Conservation (phyloP, 2,888 invertebrate genomes). For the Philopedon plagiatum region DNA sequence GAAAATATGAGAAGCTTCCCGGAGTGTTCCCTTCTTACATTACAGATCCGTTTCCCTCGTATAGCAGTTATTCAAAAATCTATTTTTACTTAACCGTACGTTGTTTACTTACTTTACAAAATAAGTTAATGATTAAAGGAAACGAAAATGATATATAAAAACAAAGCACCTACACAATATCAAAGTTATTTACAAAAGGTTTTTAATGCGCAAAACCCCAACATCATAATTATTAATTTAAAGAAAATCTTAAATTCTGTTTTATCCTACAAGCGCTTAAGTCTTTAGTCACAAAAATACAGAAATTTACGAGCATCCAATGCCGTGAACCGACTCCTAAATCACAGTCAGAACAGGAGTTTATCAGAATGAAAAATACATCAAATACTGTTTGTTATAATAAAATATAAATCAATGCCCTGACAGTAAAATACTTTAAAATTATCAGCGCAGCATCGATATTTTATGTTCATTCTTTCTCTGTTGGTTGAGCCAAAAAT, state of each 20-base stretch:
- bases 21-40: no score
- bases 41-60: no score
- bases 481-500: no score
- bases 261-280: conserved; percentile 6
- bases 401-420: conserved; percentile 39
- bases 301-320: conserved; percentile 27
- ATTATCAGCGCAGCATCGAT: not conserved
- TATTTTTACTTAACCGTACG: no score
- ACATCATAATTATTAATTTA: not conserved
- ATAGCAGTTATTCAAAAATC: no score
- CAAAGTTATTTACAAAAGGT: not conserved
- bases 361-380: conserved; percentile 39
- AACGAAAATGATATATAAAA: not conserved
- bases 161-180: not conserved
- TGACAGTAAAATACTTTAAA: conserved; percentile 12
- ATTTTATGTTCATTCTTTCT: not conserved
- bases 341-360: conserved; percentile 37
- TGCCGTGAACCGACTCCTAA: conserved; percentile 25
- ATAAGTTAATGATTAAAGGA: no score
- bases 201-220: not conserved
- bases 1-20: no score
- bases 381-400: conserved; percentile 34
- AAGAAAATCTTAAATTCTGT: conserved; percentile 4
- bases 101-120: no score
- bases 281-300: conserved; percentile 13